A percentile compares a stretch with the other conserved stretches of the same genome.
Conservation (phyloP, 2,888 invertebrate species). For the Julus scanicus region DNA sequence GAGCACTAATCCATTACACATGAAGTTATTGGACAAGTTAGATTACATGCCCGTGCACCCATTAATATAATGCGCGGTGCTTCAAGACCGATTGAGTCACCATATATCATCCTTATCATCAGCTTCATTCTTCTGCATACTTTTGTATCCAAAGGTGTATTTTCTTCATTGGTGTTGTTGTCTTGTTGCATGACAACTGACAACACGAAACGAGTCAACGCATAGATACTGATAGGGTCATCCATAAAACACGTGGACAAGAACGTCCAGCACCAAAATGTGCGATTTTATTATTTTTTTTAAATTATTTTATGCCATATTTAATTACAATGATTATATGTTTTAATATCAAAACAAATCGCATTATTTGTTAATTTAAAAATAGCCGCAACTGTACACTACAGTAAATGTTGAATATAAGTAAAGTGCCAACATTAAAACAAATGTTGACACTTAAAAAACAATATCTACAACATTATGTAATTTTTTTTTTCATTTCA, state of each 20-base stretch:
- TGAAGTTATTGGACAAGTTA: background rate
- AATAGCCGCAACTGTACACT: too few species aligned
- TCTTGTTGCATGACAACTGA: too few species aligned
- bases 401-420: too few species aligned
- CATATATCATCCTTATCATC: background rate
- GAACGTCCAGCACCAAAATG: background rate
- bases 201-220: background rate
- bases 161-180: background rate
- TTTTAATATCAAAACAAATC: too few species aligned
- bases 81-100: background rate
- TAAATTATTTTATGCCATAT: too few species aligned
- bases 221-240: background rate
- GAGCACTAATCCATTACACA: background rate
- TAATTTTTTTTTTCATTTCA: too few species aligned
- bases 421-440: too few species aligned
- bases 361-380: too few species aligned
- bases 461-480: too few species aligned
- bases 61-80: background rate
- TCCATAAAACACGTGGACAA: background rate
- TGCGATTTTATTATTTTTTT: too few species aligned
- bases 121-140: background rate
- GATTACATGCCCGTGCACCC: background rate
- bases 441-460: too few species aligned
- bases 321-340: too few species aligned
- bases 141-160: background rate